phyloP scores from a whole-genome alignment of 2,113 vertebrate species.

The Platysternon megacephalum region DNA sequence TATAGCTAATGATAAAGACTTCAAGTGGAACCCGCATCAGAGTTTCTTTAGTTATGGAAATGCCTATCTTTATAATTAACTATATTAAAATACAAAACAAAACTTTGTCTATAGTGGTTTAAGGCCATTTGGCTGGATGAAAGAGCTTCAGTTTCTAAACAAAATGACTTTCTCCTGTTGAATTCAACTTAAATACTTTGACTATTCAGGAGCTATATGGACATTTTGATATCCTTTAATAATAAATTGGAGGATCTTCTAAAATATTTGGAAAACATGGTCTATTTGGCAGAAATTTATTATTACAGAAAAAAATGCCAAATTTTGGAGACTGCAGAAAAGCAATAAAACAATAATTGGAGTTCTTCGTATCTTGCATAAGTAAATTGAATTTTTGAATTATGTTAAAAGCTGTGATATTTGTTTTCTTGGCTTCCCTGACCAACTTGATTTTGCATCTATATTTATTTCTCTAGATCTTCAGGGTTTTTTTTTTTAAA shows the following conservation, averaged over 20 bases:
- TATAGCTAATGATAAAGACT: not conserved
- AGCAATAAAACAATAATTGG: not conserved
- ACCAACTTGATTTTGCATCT: not conserved
- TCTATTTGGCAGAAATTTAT: not conserved
- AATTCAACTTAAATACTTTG: not conserved
- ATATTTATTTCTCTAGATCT: not conserved
- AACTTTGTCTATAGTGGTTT: not conserved
- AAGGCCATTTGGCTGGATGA: not conserved
- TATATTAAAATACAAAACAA: not conserved
- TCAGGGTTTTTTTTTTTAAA: not conserved
- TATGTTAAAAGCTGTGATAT: not conserved
- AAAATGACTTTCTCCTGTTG: not conserved
- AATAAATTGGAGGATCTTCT: not conserved
- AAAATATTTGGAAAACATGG: not conserved
- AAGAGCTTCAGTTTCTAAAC: fast-evolving
- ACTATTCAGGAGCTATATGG: not conserved
- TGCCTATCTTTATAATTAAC: not conserved
- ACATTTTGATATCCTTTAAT: not conserved
- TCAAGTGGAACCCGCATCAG: not conserved
- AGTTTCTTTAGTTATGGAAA: not conserved
- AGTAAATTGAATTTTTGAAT: not conserved
- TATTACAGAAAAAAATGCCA: not conserved
- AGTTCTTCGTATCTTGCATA: not conserved
- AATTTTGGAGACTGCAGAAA: not conserved
- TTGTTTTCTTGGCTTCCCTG: not conserved